Evolutionary conservation across 2,113 vertebrate genomes (phyloP), one percentile per base, ranked within the genome.

Genomic region (Piprites chloris): DNA sequence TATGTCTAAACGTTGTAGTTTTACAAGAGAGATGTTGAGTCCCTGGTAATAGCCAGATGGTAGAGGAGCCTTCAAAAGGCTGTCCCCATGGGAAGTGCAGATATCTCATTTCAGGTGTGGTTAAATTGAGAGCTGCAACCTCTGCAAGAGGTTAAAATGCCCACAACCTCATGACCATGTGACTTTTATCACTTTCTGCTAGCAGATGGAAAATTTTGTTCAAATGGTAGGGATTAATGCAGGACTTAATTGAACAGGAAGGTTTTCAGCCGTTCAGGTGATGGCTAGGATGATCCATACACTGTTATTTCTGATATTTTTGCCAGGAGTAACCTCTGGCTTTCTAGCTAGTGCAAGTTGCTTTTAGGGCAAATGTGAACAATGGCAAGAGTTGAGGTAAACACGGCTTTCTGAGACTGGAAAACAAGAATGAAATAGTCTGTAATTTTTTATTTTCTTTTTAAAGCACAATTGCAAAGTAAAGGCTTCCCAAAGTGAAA

Each of bases 171-270:
- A 69, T 86, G 88, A 83, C 89, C 50, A 56, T 90, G 66, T 61
- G 65, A 79, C 74, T 96, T 96, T 65, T 84, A 85, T 89, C 63
- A 65, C 91, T 98, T 98, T 94, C 94, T 95, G 88, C 91, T 66
- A 61, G 50, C 67, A 84, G 93, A 82, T 59, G 44, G 87, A 92
- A 95, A 81, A 96, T 72, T 56, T 83, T 95, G 85, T 92, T 97
- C 89, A 69, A 95, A 92, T 66, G 59, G 83, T 66, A 89, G 90
- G 91, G 88, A 95, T 95, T 96, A 93, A 96, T 97, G 87, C 87
- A 90, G 93, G 93, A 69, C 97, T 85, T 95, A 94, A 97, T 97
- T 98, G 93, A 96, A 94, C 88, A 97, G 97, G 97, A 98, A 97
- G 95, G 96, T 96, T 93, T 96, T 95, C 86, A 95, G 74, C 82